phyloP scores from a whole-genome alignment of 2,113 vertebrate genomes.

The Tachysurus vachellii region DNA sequence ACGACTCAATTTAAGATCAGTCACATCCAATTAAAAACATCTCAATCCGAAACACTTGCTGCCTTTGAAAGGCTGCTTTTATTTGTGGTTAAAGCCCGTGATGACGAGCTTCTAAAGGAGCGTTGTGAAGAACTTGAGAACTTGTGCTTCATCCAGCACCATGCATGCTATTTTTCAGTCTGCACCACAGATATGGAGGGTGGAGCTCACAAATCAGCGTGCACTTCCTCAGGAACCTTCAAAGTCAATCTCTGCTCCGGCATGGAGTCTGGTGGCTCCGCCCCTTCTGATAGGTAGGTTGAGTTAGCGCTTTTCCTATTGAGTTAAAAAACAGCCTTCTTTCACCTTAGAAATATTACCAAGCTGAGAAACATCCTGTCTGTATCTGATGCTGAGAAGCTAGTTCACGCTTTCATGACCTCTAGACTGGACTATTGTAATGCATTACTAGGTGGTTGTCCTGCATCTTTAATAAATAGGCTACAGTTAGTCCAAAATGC shows the following conservation, averaged over 20 bases:
- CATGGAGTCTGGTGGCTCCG: neutral
- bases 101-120: constrained; percentile 58
- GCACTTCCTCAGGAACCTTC: neutral
- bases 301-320: too few relatives aligned
- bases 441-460: too few relatives aligned
- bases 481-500: too few relatives aligned
- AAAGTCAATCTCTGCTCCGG: neutral
- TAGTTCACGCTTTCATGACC: too few relatives aligned
- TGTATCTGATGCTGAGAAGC: too few relatives aligned
- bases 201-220: neutral
- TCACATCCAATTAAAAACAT: constrained; percentile 59
- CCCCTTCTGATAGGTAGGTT: neutral
- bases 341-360: too few relatives aligned
- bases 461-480: too few relatives aligned
- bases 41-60: constrained; percentile 47
- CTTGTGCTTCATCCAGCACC: constrained; percentile 18
- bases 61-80: constrained; percentile 49
- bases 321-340: too few relatives aligned
- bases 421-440: too few relatives aligned
- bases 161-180: constrained; percentile 2
- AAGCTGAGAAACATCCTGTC: too few relatives aligned
- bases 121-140: constrained; percentile 33
- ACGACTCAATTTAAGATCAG: constrained; percentile 56
- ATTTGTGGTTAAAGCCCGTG: constrained; percentile 61
- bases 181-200: neutral